Percentiles rank a stretch among this genome's conserved stretches.
Conservation (phyloP, 1,140 invertebrate genomes). For the Drosophila rufa region DNA sequence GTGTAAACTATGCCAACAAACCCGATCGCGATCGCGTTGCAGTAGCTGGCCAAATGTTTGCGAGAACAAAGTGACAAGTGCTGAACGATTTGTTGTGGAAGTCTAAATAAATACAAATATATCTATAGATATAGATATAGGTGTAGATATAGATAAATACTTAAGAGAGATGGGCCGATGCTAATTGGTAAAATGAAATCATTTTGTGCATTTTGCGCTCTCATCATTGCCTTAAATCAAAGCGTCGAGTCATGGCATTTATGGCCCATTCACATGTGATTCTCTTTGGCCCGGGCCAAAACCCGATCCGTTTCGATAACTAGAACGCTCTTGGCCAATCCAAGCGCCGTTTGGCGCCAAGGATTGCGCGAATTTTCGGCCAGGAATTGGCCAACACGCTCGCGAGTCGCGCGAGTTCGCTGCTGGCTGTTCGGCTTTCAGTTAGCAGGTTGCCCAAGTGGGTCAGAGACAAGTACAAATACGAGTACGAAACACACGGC, state of each 20-base stretch:
- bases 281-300: no score
- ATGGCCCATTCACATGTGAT: slow-evolving; percentile 6
- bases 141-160: neutral
- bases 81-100: slow-evolving; percentile 11
- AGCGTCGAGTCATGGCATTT: neutral
- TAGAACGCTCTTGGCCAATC: slow-evolving; percentile 45
- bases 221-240: slow-evolving; percentile 9
- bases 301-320: slow-evolving; percentile 23
- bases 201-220: slow-evolving; percentile 5
- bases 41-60: slow-evolving; percentile 37
- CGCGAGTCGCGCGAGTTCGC: slow-evolving; percentile 1
- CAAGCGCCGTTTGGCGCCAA: neutral
- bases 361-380: slow-evolving; percentile 34
- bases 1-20: slow-evolving; percentile 15
- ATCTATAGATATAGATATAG: neutral
- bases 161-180: slow-evolving; percentile 3
- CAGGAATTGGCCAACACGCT: slow-evolving; percentile 41
- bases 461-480: slow-evolving; percentile 44
- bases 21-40: slow-evolving; percentile 33
- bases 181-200: slow-evolving; percentile 55
- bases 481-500: slow-evolving; percentile 23
- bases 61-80: slow-evolving; percentile 28
- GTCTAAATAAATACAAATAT: slow-evolving; percentile 16
- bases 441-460: slow-evolving; percentile 36
- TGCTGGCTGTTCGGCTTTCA: slow-evolving; percentile 8